A percentile compares a stretch with the other conserved stretches of the same genome.
phyloP scores from a whole-genome alignment of 2,888 invertebrate species.

The Acrocyrtus sp. region DNA sequence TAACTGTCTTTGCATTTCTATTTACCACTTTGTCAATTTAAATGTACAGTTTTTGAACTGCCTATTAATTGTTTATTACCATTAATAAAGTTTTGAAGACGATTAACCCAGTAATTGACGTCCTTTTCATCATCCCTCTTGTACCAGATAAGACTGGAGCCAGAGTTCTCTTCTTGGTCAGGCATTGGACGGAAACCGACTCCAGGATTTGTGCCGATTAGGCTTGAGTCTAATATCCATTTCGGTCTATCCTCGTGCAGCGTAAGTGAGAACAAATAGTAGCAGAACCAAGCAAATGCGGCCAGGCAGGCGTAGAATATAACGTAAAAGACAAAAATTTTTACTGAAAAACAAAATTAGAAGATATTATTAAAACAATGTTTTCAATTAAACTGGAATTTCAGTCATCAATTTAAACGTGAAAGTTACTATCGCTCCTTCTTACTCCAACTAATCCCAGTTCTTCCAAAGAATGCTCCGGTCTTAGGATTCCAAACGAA shows the following conservation, averaged over 20 bases:
- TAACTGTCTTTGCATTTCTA: too few species aligned
- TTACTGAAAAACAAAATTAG: constrained; percentile 80
- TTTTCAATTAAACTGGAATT: too few species aligned
- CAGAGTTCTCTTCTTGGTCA: constrained; percentile 84
- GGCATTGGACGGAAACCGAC: constrained; percentile 95
- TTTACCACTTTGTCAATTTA: too few species aligned
- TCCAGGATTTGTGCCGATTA: constrained; percentile 93
- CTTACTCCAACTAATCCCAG: constrained; percentile 91
- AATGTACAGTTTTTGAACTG: too few species aligned
- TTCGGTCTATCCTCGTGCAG: constrained; percentile 85
- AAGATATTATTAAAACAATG: too few species aligned
- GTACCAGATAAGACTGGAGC: constrained; percentile 97
- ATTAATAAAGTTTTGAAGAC: constrained; percentile 79
- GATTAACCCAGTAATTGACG: constrained; percentile 81
- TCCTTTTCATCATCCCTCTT: constrained; percentile 81
- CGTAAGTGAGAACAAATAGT: constrained; percentile 94
- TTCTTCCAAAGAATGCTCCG: constrained; percentile 89
- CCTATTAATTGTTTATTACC: too few species aligned
- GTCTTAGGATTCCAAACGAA: constrained; percentile 95
- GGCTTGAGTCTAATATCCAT: constrained; percentile 86
- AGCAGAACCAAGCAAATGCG: constrained; percentile 93
- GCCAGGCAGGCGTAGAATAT: constrained; percentile 93
- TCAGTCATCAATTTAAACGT: not conserved
- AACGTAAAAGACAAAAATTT: constrained; percentile 95
- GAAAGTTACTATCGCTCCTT: not conserved